These are phyloP conservation scores for Lasiurus borealis DNA, from an alignment of 2,113 vertebrate genomes.

Conservation along the genomic window DNA sequence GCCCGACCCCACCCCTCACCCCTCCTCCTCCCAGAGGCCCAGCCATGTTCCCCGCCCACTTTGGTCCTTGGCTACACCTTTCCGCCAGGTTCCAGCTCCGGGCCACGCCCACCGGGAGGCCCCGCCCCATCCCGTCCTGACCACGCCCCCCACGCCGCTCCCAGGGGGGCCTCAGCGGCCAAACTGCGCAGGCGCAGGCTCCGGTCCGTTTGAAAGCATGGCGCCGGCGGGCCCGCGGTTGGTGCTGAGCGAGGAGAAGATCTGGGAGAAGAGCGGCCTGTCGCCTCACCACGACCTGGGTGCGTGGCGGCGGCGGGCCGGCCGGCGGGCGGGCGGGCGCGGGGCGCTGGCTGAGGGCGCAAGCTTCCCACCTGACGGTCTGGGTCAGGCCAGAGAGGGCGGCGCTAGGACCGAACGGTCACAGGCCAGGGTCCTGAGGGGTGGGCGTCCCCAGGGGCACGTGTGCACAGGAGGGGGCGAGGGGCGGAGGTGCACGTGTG, in stretches of 20 bases:
- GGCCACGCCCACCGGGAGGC: neutral
- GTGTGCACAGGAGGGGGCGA: neutral
- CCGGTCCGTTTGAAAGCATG: slow-evolving; percentile 85
- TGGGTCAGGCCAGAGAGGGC: neutral
- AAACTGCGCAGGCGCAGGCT: neutral
- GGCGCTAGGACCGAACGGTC: neutral
- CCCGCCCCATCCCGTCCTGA: neutral
- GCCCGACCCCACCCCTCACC: neutral
- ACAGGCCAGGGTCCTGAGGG: neutral
- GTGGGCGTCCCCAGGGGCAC: no score
- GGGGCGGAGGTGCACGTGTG: neutral
- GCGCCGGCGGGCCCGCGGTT: slow-evolving; percentile 76
- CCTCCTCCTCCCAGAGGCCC: no score
- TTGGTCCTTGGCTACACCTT: neutral
- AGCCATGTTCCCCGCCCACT: neutral
- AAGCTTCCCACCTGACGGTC: neutral
- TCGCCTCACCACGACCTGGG: slow-evolving; percentile 85
- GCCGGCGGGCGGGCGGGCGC: neutral
- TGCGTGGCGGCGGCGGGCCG: slow-evolving; percentile 79
- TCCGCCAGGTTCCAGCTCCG: rapidly evolving
- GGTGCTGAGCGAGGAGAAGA: slow-evolving; percentile 87
- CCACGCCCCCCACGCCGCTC: neutral
- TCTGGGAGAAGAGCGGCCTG: slow-evolving; percentile 86
- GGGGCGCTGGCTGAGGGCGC: neutral
- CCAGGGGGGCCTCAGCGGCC: rapidly evolving